A percentile compares a stretch with the other conserved stretches of the same genome.
phyloP scores from a whole-genome alignment of 2,888 invertebrate species.

The Phengaris alcon region DNA sequence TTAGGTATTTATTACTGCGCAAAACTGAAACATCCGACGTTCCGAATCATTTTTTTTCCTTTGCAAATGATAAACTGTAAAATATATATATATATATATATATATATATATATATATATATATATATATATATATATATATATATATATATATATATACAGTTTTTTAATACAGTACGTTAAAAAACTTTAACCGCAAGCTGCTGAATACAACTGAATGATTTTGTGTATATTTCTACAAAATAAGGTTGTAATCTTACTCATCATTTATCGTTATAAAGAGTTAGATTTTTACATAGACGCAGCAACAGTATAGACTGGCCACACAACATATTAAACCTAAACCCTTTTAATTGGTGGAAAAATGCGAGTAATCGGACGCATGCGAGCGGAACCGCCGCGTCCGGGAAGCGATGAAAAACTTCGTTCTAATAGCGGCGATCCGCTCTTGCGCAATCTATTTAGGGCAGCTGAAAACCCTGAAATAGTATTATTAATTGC shows the following conservation, averaged over 20 bases:
- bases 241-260: no score
- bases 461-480: slow-evolving; percentile 39
- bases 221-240: no score
- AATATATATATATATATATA: no score
- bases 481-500: slow-evolving; percentile 26
- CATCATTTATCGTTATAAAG: background rate
- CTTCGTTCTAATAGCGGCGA: slow-evolving; percentile 44
- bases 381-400: slow-evolving; percentile 67
- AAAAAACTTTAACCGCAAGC: no score
- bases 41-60: background rate
- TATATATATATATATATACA: background rate
- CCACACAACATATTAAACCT: background rate
- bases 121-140: no score
- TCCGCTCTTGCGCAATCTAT: slow-evolving; percentile 48
- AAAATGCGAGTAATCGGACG: slow-evolving; percentile 43
- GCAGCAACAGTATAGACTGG: background rate
- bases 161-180: no score
- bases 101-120: no score
- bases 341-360: slow-evolving; percentile 32
- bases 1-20: slow-evolving; percentile 5
- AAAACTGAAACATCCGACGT: background rate
- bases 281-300: background rate
- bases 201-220: no score
- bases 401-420: slow-evolving; percentile 72
- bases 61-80: background rate